Conservation (phyloP, 2,113 vertebrate genomes). For the Neolamprologus devosi region DNA sequence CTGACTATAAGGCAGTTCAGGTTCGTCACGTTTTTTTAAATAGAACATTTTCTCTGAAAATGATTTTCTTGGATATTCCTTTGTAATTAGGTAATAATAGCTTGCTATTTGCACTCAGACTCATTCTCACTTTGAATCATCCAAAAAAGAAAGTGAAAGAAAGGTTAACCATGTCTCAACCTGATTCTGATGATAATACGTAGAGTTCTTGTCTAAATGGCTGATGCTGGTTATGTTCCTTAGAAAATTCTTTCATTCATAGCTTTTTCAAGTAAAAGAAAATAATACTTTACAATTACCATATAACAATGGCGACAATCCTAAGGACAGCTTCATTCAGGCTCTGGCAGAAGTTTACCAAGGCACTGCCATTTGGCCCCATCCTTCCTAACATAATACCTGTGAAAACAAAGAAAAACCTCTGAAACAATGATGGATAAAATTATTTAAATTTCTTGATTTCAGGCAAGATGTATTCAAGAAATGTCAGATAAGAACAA, state of each 20-base stretch:
- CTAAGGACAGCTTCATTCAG: slow-evolving; percentile 93
- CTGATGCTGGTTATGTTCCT: background rate
- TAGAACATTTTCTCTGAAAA: background rate
- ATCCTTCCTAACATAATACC: slow-evolving; percentile 96
- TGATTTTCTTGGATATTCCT: background rate
- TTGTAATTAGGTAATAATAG: background rate
- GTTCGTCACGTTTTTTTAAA: background rate
- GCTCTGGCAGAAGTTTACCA: slow-evolving; percentile 97
- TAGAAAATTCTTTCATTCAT: background rate
- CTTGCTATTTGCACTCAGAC: background rate
- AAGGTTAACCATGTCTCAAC: background rate
- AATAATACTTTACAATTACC: slow-evolving; percentile 66
- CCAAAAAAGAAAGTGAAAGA: background rate
- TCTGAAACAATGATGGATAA: background rate
- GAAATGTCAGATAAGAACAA: background rate
- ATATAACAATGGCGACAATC: slow-evolving; percentile 92
- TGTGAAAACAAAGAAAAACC: slow-evolving; percentile 21
- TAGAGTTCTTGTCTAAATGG: background rate
- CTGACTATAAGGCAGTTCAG: background rate
- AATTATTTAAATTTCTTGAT: background rate
- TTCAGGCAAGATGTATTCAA: background rate
- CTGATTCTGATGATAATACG: background rate
- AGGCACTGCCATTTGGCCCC: slow-evolving; percentile 86
- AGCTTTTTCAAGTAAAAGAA: background rate
- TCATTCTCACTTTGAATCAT: background rate